A percentile compares a stretch with the other conserved stretches of the same genome.
These are phyloP conservation scores for Anableps anableps DNA, from an alignment of 2,797 vertebrate genomes.

Conservation along the genomic window DNA sequence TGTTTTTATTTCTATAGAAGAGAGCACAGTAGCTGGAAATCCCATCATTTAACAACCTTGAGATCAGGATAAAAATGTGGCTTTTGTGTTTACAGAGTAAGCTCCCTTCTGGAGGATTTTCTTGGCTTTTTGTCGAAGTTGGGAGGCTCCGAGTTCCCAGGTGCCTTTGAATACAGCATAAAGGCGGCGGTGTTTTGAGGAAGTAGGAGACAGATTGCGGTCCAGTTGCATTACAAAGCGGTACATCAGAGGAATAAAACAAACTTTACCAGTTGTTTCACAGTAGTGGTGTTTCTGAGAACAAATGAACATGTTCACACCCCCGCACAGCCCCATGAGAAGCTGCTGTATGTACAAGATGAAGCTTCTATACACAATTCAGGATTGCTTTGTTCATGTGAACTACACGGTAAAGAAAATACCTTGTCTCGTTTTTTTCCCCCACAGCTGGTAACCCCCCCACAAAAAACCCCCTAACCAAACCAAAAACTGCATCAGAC, in stretches of 20 bases:
- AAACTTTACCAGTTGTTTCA: slow-evolving; percentile 10
- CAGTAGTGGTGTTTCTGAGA: slow-evolving; percentile 6
- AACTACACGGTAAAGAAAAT: not conserved
- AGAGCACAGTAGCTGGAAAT: not conserved
- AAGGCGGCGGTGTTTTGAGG: not conserved
- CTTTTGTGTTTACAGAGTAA: not conserved
- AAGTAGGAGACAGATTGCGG: slow-evolving; percentile 5
- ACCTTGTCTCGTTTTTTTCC: not conserved
- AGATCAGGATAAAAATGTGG: not conserved
- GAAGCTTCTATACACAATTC: not conserved
- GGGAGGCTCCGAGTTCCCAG: not conserved
- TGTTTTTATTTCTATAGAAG: not conserved
- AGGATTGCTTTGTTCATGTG: not conserved
- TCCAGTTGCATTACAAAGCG: not conserved
- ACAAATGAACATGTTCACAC: slow-evolving; percentile 8
- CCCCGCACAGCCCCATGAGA: not conserved
- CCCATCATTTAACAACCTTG: not conserved
- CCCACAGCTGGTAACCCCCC: not conserved
- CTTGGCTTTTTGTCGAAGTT: not conserved
- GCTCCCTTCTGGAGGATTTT: not conserved
- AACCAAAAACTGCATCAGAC: not conserved
- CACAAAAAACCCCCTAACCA: too few species aligned
- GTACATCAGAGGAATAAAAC: slow-evolving; percentile 9
- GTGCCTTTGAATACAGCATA: slow-evolving; percentile 1
- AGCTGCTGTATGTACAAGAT: not conserved